phyloP scores from a whole-genome alignment of 2,888 invertebrate species.

The Seira sanloemensis region DNA sequence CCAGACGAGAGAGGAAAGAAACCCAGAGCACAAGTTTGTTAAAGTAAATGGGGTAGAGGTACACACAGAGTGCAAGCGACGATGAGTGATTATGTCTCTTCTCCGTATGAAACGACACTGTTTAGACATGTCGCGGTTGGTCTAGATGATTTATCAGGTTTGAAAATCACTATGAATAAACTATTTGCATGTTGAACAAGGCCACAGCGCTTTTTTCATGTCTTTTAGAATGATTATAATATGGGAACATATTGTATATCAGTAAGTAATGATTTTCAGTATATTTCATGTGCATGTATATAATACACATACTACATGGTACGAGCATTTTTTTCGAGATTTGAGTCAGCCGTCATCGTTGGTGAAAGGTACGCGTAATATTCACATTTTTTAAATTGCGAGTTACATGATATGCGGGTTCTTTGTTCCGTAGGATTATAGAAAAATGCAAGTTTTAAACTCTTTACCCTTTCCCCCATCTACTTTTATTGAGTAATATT shows the following conservation, averaged over 20 bases:
- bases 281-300: too few relatives aligned
- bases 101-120: conserved; percentile 53
- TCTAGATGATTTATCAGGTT: conserved; percentile 63
- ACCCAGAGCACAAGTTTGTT: conserved; percentile 25
- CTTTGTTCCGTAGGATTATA: conserved; percentile 48
- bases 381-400: conserved; percentile 7
- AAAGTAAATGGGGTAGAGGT: conserved; percentile 50
- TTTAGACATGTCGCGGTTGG: conserved; percentile 69
- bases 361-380: conserved; percentile 40
- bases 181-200: conserved; percentile 60
- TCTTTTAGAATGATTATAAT: conserved; percentile 56
- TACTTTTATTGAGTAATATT: conserved; percentile 10
- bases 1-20: not conserved
- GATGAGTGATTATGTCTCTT: conserved; percentile 63
- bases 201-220: too few relatives aligned
- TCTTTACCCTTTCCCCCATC: conserved; percentile 55
- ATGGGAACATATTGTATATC: conserved; percentile 23
- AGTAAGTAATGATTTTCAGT: not conserved
- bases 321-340: not conserved
- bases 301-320: too few relatives aligned
- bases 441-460: conserved; percentile 52
- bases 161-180: conserved; percentile 58
- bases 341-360: not conserved
- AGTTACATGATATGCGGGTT: conserved; percentile 51
- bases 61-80: conserved; percentile 30